Base-by-base conservation (phyloP, 2,888 invertebrate genomes). In the Ferdinandea cuprea region DNA sequence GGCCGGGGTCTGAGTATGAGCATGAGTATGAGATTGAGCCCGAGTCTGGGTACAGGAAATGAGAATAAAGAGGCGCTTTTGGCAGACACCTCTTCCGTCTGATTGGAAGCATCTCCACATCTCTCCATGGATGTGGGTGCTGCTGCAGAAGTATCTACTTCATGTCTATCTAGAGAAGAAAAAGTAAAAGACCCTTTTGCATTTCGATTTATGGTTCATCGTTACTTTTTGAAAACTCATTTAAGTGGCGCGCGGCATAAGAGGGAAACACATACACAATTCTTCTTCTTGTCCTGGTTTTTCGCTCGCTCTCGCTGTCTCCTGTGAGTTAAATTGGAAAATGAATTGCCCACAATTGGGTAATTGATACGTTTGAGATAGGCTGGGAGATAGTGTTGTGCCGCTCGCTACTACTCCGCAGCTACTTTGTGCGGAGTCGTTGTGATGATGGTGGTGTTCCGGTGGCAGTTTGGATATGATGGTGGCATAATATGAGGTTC, bases 341-440 rank as follows among this genome's bases (percentile, higher is more conserved):
- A 83, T 83, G 83, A 78, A 83, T 83, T 83, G 72, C 72, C 78
- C 78, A 78, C 78, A 83, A 83, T 83, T 83, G 83, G 83, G 83
- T 78, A 83, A 83, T 83, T 83, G 83, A 83, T 83, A 83, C 83
- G 83, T 83, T 83, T 25, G 44, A 72, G 83, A 83, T 83, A 83
- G 78, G 72, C 68, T 37, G 78, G 25, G 28, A 63, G 81, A 81
- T 83, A 72, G 78, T 83, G 83, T 48, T 83, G 83, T 48, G 48
- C 40, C 25, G 13, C 25, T 78, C 54, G 54, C 80, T 81, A 52
- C 76, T 71, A 65, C 72, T 72, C 78, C 44, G 7, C 17, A 77
- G 81, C 72, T 72, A 83, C 78, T 83, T 78, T 61, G 63, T 72
- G 66, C 61, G 21, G 2, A 48, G 11, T 28, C 42, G 11, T 11